Base-by-base conservation (phyloP, 1,140 invertebrate genomes). In the Atta colombica region DNA sequence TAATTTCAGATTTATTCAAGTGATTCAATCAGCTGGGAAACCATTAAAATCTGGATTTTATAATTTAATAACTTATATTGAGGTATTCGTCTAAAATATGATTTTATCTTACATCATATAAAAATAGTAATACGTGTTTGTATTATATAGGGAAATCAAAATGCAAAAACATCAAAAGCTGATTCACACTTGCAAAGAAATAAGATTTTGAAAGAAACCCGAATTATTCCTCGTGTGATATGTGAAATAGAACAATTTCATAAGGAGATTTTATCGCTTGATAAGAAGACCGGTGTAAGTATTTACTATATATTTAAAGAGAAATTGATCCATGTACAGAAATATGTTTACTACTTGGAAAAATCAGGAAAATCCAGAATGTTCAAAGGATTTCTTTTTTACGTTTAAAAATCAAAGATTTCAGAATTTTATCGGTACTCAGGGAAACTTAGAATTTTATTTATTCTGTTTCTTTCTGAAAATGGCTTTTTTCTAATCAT, bases 211-310 rank as follows among this genome's bases (percentile, higher is more conserved):
- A 95, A 95, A 60, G 96, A 97, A 92, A 96, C 96, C 0, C 96
- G 96, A 88, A 88, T 94, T 4, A 96, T 97, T 89, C 96, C 96
- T 3, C 96, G 96, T 82, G 95, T 96, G 0, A 93, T 97, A 74
- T 95, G 95, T 86, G 96, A 96, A 87, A 96, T 97, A 16, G 96
- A 97, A 93, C 96, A 96, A 86, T 97, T 97, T 77, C 95, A 96
- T 55, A 96, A 96, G 91, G 96, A 95, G 77, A 92, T 97, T 53
- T 95, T 96, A 35, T 81, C 96, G 12, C 92, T 97, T 49, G 95
- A 95, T 3, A 97, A 96, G 66, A 97, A 96, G 90, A 96, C 96
- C 3, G 94, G 94, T 80, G 94, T 96, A 88, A 95, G 87, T 85
- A 72, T 39, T 10, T 25, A 28, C 8, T 49, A 6, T 8, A 68